phyloP scores from a whole-genome alignment of 2,113 vertebrate species.

The Onychostruthus taczanowskii region DNA sequence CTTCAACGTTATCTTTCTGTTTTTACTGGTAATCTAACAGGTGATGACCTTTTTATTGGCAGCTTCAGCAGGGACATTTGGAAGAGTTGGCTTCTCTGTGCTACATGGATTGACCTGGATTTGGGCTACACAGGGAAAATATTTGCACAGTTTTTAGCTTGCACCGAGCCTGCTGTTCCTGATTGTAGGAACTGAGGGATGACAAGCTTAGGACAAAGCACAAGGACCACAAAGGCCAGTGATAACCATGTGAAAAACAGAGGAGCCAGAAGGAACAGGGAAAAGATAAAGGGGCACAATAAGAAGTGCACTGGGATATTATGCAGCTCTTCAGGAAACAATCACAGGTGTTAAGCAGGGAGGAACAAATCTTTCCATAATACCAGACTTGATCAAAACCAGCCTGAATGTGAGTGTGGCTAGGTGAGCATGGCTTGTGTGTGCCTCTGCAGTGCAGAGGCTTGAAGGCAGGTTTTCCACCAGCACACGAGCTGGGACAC shows the following conservation, averaged over 20 bases:
- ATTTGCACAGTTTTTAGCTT: background rate
- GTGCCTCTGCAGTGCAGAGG: background rate
- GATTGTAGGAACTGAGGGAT: background rate
- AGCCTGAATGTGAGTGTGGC: background rate
- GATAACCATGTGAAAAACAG: background rate
- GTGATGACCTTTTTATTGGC: background rate
- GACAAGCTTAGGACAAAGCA: background rate
- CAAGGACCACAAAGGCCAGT: background rate
- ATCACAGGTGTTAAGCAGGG: background rate
- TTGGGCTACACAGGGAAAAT: background rate
- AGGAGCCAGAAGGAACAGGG: background rate
- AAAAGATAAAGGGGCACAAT: background rate
- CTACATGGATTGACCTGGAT: background rate
- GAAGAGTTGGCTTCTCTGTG: background rate
- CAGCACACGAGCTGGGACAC: constrained; percentile 9
- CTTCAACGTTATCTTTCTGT: background rate
- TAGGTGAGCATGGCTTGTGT: fast-evolving
- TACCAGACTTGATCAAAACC: background rate
- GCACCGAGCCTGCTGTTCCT: background rate
- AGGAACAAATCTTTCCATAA: background rate
- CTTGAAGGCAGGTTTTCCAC: background rate
- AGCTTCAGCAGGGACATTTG: background rate
- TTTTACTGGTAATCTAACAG: background rate
- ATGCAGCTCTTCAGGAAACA: background rate
- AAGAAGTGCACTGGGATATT: background rate